Conservation (phyloP, 2,888 invertebrate species). For the Nasonia oneida region DNA sequence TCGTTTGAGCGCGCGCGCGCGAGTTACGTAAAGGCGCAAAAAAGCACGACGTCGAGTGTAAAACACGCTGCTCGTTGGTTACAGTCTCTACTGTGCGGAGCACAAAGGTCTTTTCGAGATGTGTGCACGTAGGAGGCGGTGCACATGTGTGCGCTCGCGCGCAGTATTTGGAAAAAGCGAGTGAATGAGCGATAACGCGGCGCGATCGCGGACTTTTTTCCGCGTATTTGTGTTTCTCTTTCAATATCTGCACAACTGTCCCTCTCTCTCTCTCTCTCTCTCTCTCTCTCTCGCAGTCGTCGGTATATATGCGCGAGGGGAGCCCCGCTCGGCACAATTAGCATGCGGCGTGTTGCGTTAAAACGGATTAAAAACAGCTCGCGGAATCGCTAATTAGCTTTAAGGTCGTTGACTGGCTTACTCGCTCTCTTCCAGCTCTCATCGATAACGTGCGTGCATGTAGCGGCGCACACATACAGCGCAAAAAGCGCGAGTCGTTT, state of each 20-base stretch:
- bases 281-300: no score
- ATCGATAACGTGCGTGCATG: conserved; percentile 46
- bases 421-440: neutral
- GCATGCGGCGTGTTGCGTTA: conserved; percentile 55
- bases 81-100: no score
- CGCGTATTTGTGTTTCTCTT: conserved; percentile 43
- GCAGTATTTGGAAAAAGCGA: conserved; percentile 28
- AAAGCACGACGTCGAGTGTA: neutral
- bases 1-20: no score
- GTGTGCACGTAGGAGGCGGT: neutral
- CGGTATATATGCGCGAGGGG: conserved; percentile 1
- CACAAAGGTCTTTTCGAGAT: neutral
- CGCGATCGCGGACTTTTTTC: conserved; percentile 23
- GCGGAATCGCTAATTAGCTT: conserved; percentile 59
- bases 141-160: neutral
- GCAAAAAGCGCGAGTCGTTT: conserved; percentile 14
- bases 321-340: conserved; percentile 44
- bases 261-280: no score
- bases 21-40: neutral
- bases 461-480: conserved; percentile 15
- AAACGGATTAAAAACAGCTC: conserved; percentile 60
- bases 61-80: neutral
- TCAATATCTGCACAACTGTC: conserved; percentile 52
- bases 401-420: conserved; percentile 52
- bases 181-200: conserved; percentile 49